These are phyloP conservation scores for Bombylius discolor DNA, from an alignment of 2,888 invertebrate species.

Conservation along the genomic window DNA sequence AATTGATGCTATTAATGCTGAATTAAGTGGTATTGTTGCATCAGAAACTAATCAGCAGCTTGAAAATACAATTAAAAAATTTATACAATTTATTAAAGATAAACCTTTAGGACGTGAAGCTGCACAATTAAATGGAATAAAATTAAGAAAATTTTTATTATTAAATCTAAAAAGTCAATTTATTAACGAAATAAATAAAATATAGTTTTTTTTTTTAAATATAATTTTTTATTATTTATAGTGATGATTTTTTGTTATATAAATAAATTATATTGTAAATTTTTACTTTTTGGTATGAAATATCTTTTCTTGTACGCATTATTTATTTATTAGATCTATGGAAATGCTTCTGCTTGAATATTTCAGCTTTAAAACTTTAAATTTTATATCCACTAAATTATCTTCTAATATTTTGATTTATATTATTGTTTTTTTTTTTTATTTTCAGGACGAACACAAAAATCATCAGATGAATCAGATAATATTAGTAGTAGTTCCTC, in stretches of 20 bases:
- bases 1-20: constrained; percentile 20
- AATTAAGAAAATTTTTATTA: constrained; percentile 22
- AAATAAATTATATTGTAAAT: too few relatives aligned
- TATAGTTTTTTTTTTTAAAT: too few relatives aligned
- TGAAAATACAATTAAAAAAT: constrained; percentile 23
- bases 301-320: too few relatives aligned
- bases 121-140: constrained; percentile 8
- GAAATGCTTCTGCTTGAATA: too few relatives aligned
- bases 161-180: constrained; percentile 24
- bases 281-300: too few relatives aligned
- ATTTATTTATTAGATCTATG: too few relatives aligned
- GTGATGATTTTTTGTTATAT: too few relatives aligned
- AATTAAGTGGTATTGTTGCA: constrained; percentile 21
- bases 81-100: constrained; percentile 17
- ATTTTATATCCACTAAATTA: too few relatives aligned
- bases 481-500: constrained; percentile 7
- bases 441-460: constrained; percentile 17
- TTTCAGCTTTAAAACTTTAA: too few relatives aligned
- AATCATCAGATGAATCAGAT: constrained; percentile 10
- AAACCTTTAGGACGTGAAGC: constrained; percentile 3
- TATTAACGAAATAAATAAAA: not conserved
- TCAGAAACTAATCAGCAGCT: constrained; percentile 18
- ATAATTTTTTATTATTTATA: too few relatives aligned
- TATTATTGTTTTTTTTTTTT: not conserved
- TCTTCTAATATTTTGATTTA: too few relatives aligned